Base-by-base conservation (phyloP, 2,888 invertebrate genomes). In the Lucinisca nassula region DNA sequence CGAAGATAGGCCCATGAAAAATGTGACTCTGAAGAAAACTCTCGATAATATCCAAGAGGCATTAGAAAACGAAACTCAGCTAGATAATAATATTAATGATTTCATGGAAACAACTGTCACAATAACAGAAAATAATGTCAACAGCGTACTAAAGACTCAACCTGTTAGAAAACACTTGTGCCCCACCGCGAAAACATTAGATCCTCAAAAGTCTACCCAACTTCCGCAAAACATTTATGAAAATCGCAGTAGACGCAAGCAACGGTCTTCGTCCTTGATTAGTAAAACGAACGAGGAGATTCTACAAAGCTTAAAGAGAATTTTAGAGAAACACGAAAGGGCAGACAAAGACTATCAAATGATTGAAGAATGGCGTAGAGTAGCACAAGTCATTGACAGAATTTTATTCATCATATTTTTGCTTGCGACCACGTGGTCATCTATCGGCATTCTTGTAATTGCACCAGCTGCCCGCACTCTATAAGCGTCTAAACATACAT, bases 331-430 rank as follows among this genome's bases (percentile, higher is more conserved):
- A 80, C 97, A 97, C 88, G 97, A 97, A 87, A 84, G 91, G 8
- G 96, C 96, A 55, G 96, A 96, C 73, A 88, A 84, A 27, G 95
- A 96, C 84, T 96, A 96, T 89, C 95, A 96, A 76, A 94, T 97
- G 55, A 96, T 97, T 38, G 96, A 97, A 86, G 97, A 97, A 91
- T 97, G 97, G 97, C 93, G 97, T 40, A 96, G 96, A 70, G 96
- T 97, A 32, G 97, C 97, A 4, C 96, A 97, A 88, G 96, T 96
- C 67, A 96, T 97, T 35, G 97, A 97, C 93, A 94, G 97, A 70
- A 95, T 97, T 74, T 95, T 97, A 35, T 97, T 97, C 94, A 97
- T 97, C 96, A 95, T 97, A 55, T 97, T 97, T 93, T 95, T 97
- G 27, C 83, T 96, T 24, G 96, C 97, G 32, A 97, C 97, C 0